Evolutionary conservation across 2,797 vertebrate species (phyloP).

Genomic region (Acanthis flammea): DNA sequence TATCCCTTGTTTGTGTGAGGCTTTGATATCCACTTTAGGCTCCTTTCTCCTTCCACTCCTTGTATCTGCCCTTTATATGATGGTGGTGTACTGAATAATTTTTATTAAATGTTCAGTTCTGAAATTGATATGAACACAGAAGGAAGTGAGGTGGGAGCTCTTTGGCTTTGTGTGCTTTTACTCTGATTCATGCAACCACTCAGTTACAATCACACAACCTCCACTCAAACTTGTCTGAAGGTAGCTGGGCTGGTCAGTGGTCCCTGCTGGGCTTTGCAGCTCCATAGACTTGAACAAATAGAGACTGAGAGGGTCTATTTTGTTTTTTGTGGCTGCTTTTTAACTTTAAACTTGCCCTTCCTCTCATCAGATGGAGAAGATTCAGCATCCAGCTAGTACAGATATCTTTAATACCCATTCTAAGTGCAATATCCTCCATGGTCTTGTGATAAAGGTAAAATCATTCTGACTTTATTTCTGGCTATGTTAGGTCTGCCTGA

Average conservation of each 20-base stretch:
- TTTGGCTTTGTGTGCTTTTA: not conserved
- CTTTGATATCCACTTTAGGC: not conserved
- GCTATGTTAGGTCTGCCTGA: not conserved
- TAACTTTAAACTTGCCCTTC: not conserved
- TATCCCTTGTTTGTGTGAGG: not conserved
- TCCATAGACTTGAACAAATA: not conserved
- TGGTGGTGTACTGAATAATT: not conserved
- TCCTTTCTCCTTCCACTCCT: not conserved
- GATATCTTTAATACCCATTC: not conserved
- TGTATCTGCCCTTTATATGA: not conserved
- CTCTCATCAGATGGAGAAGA: not conserved
- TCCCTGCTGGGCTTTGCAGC: not conserved
- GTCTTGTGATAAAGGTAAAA: not conserved
- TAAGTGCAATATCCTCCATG: not conserved
- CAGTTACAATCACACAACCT: not conserved
- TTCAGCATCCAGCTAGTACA: not conserved
- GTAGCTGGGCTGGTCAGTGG: not conserved
- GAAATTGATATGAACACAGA: not conserved
- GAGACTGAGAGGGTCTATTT: not conserved
- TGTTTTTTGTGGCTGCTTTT: not conserved
- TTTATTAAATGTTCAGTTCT: not conserved
- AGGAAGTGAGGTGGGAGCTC: not conserved
- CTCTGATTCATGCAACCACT: not conserved
- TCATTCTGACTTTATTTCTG: not conserved
- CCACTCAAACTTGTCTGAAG: not conserved